phyloP scores from a whole-genome alignment of 2,888 invertebrate species.

The Philhelius pedissequus region DNA sequence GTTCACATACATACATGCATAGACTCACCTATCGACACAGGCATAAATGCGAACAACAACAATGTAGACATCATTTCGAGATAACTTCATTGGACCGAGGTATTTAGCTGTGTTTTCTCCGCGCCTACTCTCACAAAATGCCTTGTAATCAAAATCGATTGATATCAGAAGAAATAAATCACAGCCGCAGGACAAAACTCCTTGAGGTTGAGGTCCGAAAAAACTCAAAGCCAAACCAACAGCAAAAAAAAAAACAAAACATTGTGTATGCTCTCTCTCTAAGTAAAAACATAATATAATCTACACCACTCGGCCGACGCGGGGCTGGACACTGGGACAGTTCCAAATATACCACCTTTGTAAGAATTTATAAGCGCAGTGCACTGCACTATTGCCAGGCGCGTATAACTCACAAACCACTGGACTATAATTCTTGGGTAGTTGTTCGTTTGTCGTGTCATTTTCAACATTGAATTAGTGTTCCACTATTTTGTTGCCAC shows the following conservation, averaged over 20 bases:
- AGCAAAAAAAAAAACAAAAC: neutral
- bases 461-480: conserved; percentile 59
- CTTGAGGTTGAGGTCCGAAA: neutral
- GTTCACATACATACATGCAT: neutral
- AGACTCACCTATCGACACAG: neutral
- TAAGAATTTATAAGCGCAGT: conserved; percentile 56
- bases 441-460: conserved; percentile 61
- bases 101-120: conserved; percentile 10
- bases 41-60: neutral
- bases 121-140: conserved; percentile 38
- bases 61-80: conserved; percentile 18
- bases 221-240: neutral
- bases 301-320: too few relatives aligned
- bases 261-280: conserved; percentile 42
- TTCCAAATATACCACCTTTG: conserved; percentile 60
- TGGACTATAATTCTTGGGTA: conserved; percentile 54
- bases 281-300: conserved; percentile 11
- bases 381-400: conserved; percentile 37
- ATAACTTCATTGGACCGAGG: conserved; percentile 37
- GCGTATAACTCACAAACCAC: conserved; percentile 53
- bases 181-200: conserved; percentile 43
- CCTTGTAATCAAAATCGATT: conserved; percentile 60
- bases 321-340: neutral
- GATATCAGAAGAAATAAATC: conserved; percentile 46
- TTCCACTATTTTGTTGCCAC: conserved; percentile 54